A percentile compares a stretch with the other conserved stretches of the same genome.
phyloP scores from a whole-genome alignment of 2,888 invertebrate genomes.

The Ctenicera cuprea region DNA sequence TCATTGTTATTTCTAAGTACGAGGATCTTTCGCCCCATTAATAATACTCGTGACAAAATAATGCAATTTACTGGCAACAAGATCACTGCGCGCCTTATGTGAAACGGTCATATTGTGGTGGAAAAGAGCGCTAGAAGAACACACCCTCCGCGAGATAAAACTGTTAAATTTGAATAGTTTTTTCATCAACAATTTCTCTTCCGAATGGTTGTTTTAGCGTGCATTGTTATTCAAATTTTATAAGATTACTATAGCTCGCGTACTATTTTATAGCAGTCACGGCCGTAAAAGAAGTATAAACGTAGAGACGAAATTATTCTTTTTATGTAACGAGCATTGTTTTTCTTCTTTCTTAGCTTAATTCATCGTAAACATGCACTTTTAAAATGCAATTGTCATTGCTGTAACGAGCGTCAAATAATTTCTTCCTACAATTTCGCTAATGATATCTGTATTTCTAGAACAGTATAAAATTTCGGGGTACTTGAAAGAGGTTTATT shows the following conservation, averaged over 20 bases:
- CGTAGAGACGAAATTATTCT: slow-evolving; percentile 49
- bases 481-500: slow-evolving; percentile 53
- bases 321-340: slow-evolving; percentile 46
- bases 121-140: slow-evolving; percentile 15
- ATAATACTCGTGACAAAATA: slow-evolving; percentile 65
- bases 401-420: slow-evolving; percentile 1
- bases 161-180: slow-evolving; percentile 65
- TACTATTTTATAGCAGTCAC: slow-evolving; percentile 52
- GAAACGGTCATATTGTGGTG: slow-evolving; percentile 40
- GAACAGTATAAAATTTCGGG: slow-evolving; percentile 17
- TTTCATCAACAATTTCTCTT: slow-evolving; percentile 51
- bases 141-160: slow-evolving; percentile 56
- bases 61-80: slow-evolving; percentile 62
- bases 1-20: slow-evolving; percentile 63
- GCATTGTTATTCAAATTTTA: slow-evolving; percentile 58
- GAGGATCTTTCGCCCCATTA: slow-evolving; percentile 65
- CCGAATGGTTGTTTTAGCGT: slow-evolving; percentile 54
- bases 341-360: slow-evolving; percentile 35
- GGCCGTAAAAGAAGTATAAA: slow-evolving; percentile 55
- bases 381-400: slow-evolving; percentile 31
- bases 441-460: slow-evolving; percentile 29
- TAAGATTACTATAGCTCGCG: slow-evolving; percentile 51
- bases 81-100: slow-evolving; percentile 45
- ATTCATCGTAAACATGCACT: slow-evolving; percentile 43
- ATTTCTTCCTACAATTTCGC: slow-evolving; percentile 2